Evolutionary conservation across 2,113 vertebrate species (phyloP), one percentile per base, ranked within the genome.

Genomic region (Dasyurus viverrinus): DNA sequence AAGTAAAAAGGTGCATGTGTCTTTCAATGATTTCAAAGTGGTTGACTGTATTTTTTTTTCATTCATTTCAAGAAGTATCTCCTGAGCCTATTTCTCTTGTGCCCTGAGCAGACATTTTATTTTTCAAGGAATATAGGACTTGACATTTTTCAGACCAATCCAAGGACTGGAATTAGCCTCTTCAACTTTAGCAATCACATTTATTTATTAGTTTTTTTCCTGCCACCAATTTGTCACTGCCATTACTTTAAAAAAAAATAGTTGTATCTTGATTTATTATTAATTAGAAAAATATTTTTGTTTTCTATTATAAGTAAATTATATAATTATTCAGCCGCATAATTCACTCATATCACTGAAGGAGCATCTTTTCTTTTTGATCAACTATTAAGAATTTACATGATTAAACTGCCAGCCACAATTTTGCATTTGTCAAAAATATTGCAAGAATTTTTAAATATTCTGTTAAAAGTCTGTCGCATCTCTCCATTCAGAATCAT

Each of bases 381-480:
- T 93, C 89, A 96, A 95, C 46, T 89, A 89, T 93, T 96, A 53
- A 89, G 50, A 96, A 94, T 93, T 94, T 95, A 11, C n/a, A 57
- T 94, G 47, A 95, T 68, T 95, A 94, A 97, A 97, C 11, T 96
- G 8, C 55, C n/a, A 93, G 26, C 25, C 27, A 8, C 90, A 93
- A 53, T 46, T 48, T 19, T 93, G 90, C 92, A 54, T 92, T 93
- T 90, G 22, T 95, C 96, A 91, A 76, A 95, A 96, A 10, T 92
- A 55, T 96, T 95, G 53, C n/a, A 92, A 95, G 55, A 11, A n/a
- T 89, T 53, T 96, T 95, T 92, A 92, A 12, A 54, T 93, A 60
- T 94, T 54, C 36, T 94, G 30, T 90, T 91, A 92, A 23, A 52
- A 19, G 16, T 96, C 50, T 53, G 68, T 50, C 95, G 89, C 90